A percentile compares a stretch with the other conserved stretches of the same genome.
Conservation (phyloP, 2,113 vertebrate species). For the Phrynosoma blainvillii region DNA sequence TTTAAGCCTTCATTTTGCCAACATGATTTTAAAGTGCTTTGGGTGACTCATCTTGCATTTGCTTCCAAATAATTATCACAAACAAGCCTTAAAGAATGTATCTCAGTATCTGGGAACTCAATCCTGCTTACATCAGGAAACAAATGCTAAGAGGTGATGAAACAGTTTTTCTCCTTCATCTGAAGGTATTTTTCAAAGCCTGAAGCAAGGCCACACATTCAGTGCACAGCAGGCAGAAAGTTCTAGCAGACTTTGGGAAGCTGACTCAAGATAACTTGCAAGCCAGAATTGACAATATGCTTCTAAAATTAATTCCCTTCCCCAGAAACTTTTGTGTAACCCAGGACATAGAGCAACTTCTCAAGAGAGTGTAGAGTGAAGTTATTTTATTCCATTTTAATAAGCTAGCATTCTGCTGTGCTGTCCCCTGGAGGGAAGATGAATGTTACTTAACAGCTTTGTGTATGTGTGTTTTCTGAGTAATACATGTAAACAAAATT, state of each 20-base stretch:
- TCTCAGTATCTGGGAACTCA: slow-evolving; percentile 8
- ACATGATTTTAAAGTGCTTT: background rate
- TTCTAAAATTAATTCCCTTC: slow-evolving; percentile 35
- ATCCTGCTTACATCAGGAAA: slow-evolving; percentile 30
- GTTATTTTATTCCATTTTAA: slow-evolving; percentile 25
- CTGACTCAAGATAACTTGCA: slow-evolving; percentile 27
- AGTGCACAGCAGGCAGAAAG: slow-evolving; percentile 1
- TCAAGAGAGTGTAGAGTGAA: background rate
- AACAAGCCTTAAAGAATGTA: background rate
- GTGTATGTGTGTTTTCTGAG: background rate
- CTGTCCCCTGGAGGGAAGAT: slow-evolving; percentile 9
- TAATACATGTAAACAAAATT: slow-evolving; percentile 1
- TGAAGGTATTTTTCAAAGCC: slow-evolving; percentile 5
- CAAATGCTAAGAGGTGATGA: background rate
- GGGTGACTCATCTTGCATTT: background rate
- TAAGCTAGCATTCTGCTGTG: background rate
- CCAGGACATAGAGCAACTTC: background rate
- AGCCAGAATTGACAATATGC: slow-evolving; percentile 2
- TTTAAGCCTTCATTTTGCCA: slow-evolving; percentile 4
- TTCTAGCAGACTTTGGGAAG: slow-evolving; percentile 2
- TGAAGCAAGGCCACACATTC: background rate
- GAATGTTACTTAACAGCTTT: slow-evolving; percentile 1
- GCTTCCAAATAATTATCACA: slow-evolving; percentile 19
- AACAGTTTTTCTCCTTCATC: background rate
- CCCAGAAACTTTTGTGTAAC: background rate